Evolutionary conservation across 2,888 invertebrate genomes (phyloP).

Genomic region (Cosmorhoe ocellata): DNA sequence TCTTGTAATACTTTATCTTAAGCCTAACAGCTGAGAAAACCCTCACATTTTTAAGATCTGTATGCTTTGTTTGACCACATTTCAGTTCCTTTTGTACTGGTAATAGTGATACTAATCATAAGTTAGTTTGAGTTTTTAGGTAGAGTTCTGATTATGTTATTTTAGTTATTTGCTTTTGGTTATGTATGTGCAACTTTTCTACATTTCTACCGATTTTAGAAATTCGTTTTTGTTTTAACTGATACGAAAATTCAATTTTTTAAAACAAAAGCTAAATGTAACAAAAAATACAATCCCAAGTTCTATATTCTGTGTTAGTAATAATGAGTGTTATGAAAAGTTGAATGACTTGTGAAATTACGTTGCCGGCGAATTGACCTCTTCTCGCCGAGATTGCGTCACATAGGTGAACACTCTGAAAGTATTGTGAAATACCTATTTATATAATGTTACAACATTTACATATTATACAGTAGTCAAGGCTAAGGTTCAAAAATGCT

Average conservation of each 20-base stretch:
- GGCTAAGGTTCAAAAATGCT: conserved; percentile 4
- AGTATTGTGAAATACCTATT: conserved; percentile 40
- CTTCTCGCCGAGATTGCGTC: conserved; percentile 29
- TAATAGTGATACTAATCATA: conserved; percentile 76
- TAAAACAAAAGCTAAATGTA: background rate
- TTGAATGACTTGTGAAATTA: conserved; percentile 41
- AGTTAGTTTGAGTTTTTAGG: conserved; percentile 49
- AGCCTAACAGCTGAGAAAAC: background rate
- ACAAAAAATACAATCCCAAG: background rate
- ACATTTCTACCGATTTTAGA: conserved; percentile 4
- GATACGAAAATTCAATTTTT: conserved; percentile 5
- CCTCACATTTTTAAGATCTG: conserved; percentile 45
- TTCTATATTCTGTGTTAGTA: background rate
- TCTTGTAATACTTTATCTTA: background rate
- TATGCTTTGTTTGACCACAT: conserved; percentile 41
- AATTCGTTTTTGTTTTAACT: conserved; percentile 7
- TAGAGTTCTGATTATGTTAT: conserved; percentile 28
- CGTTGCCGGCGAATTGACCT: conserved; percentile 22
- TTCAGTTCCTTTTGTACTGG: conserved; percentile 74
- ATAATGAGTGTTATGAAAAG: conserved; percentile 29
- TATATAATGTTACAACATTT: conserved; percentile 7
- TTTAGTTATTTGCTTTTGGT: conserved; percentile 34
- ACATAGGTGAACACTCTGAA: conserved; percentile 32
- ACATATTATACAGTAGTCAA: conserved; percentile 2
- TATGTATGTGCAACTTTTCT: conserved; percentile 22